Base-by-base conservation (phyloP, 2,113 vertebrate genomes). In the Rhadina sibilatrix region DNA sequence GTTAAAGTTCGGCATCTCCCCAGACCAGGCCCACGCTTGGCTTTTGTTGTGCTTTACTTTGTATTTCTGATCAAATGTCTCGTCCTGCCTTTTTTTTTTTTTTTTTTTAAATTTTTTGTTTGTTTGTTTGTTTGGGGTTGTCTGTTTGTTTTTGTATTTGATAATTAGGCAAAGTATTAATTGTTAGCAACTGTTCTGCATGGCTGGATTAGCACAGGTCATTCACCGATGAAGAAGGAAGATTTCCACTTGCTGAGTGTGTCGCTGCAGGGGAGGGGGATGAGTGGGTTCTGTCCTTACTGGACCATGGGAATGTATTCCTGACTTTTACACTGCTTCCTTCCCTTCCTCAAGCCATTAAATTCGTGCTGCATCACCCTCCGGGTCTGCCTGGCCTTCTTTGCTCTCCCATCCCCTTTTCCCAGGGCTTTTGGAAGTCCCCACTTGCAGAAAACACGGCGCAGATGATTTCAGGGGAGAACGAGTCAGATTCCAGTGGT, bases 341-440 rank as follows among this genome's bases (percentile, higher is more conserved):
- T 90, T 66, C 88, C 64, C 19, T 89, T 80, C 94, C 88, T 63
- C 89, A 86, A 46, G 72, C 83, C 83, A 96, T 96, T 97, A 97
- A 97, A 97, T 70, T 47, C 37, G 42, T 97, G 71, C 30, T 93
- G 95, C 96, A 96, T 93, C 86, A 93, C 28, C 15, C 7, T 6
- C 21, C 0, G 44, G 63, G 89, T 96, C 56, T 93, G 59, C 17
- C 38, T 93, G 59, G 49, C 18, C 40, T 95, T 83, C 18, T 93
- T 95, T 65, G 42, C 66, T 28, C 38, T 47, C 79, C 78, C 54
- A 85, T 15, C 12, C 77, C 84, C n/a, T 72, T 83, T 68, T 24
- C 35, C 35, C 49, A 9, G 25, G 11, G 31, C 52, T 31, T 61
- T 27, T 54, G 25, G 6, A 38, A 44, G 12, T n/a, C 69, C n/a